Evolutionary conservation across 2,113 vertebrate genomes (phyloP), one percentile per base, ranked within the genome.

Genomic region (Xerus inauris): DNA sequence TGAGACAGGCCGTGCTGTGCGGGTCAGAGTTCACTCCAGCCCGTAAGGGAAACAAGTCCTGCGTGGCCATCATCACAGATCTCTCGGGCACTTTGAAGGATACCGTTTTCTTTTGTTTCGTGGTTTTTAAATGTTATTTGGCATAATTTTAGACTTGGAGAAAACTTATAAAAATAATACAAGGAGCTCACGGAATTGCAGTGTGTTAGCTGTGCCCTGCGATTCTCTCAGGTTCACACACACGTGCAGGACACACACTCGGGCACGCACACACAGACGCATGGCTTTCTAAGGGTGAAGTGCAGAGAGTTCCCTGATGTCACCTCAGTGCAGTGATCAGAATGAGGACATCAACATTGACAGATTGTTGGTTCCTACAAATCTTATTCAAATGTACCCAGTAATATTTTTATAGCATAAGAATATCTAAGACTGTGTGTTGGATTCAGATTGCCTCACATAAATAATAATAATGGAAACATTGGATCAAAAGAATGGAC

Each of bases 341-440:
- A 42, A 35, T 4, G 5, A n/a, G 38, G 40, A 38, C 19, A 3
- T 51, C 7, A 10, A 30, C 10, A 0, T 0, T 0, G 3, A 1
- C 1, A 17, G 28, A 3, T 13, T 5, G 0, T 57, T 5, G 35
- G 69, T 16, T 1, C 9, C 72, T 22, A 6, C 11, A 38, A 6
- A 30, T 64, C 76, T 22, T 12, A 8, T 26, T 20, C 62, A 1
- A 0, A 2, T 42, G 67, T 38, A 28, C 35, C 54, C 20, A 24
- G 24, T 35, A 5, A 12, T 5, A 5, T 32, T 40, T 6, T 69
- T 2, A 22, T 12, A 49, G 65, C 28, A 4, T 22, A 2, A 28
- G 28, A 12, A 12, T 42, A 57, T 64, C 45, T 83, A 11, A 30
- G 32, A 8, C 8, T 24, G 4, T 57, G 17, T 13, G 0, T 8